Evolutionary conservation across 2,113 vertebrate species (phyloP), one percentile per base, ranked within the genome.

Genomic region (Panurus biarmicus): DNA sequence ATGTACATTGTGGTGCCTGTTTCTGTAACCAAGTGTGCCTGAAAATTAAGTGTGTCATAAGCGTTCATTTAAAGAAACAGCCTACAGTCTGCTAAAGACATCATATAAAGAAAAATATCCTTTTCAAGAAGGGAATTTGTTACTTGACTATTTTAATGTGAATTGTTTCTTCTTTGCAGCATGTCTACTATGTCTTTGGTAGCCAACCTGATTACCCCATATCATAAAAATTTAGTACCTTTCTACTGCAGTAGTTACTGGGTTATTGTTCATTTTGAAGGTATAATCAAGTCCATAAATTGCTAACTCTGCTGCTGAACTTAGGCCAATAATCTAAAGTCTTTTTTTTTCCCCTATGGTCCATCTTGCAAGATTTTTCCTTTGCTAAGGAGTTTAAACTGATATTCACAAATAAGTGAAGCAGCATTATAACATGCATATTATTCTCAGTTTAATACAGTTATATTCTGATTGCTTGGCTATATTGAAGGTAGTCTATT

Each of bases 221-320:
- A 95, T 95, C 89, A 95, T 96, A 97, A 97, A 97, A 97, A 97
- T 97, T 95, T 96, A 96, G 82, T 96, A 85, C 94, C 89, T 94
- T 91, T 93, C 95, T 96, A 96, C 77, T 91, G 85, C 65, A 94
- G 92, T 96, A 93, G 91, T 96, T 96, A 93, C 95, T 92, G 85
- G 64, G 85, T 97, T 96, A 96, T 96, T 97, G 93, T 96, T 97
- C 94, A 96, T 96, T 97, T 97, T 96, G 95, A 97, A 96, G 96
- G 93, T 92, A 94, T 97, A 97, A 97, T 97, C 95, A 97, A 96
- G 80, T 95, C 94, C 87, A 94, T 97, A 97, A 97, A 97, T 97
- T 97, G 96, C 78, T 94, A 96, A 97, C 74, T 94, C 89, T 85
- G 93, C 74, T 90, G 77, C 78, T 96, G 94, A 95, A 95, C 44